Percentiles rank a stretch among this genome's conserved stretches.
Evolutionary conservation across 2,888 invertebrate genomes (phyloP).

Genomic region (Acanthosepion pharaonis): DNA sequence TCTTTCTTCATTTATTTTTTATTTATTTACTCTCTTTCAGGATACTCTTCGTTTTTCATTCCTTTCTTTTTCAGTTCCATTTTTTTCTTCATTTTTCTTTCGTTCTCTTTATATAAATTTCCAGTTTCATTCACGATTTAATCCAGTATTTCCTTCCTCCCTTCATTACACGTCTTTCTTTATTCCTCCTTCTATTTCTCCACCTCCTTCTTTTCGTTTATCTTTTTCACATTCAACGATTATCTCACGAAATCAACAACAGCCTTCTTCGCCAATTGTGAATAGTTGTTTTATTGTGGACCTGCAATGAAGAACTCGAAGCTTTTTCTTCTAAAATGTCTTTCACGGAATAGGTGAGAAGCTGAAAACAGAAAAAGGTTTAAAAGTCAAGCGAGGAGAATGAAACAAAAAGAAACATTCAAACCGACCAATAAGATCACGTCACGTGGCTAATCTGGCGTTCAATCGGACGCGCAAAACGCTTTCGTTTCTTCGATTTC

Average conservation of each 20-base stretch:
- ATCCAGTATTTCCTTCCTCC: too few species aligned
- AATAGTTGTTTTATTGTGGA: not conserved
- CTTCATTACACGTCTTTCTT: too few species aligned
- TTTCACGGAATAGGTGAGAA: not conserved
- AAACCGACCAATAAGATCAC: not conserved
- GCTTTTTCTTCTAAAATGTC: too few species aligned
- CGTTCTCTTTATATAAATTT: too few species aligned
- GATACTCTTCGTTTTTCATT: too few species aligned
- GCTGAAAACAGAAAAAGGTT: not conserved
- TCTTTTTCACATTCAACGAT: not conserved
- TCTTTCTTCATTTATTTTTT: too few species aligned
- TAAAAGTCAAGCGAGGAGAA: not conserved
- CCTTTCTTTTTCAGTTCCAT: too few species aligned
- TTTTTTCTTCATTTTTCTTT: too few species aligned
- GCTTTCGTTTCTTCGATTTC: not conserved
- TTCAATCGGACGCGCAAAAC: slow-evolving; percentile 4
- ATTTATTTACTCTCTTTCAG: too few species aligned
- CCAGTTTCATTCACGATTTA: too few species aligned
- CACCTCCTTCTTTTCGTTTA: not conserved
- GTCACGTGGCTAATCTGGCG: not conserved
- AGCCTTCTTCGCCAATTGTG: not conserved
- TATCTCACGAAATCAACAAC: not conserved
- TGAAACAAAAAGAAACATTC: not conserved
- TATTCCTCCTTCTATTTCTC: too few species aligned
- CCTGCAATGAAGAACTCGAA: not conserved